Conservation (phyloP, 2,113 vertebrate genomes). For the Turnix velox region DNA sequence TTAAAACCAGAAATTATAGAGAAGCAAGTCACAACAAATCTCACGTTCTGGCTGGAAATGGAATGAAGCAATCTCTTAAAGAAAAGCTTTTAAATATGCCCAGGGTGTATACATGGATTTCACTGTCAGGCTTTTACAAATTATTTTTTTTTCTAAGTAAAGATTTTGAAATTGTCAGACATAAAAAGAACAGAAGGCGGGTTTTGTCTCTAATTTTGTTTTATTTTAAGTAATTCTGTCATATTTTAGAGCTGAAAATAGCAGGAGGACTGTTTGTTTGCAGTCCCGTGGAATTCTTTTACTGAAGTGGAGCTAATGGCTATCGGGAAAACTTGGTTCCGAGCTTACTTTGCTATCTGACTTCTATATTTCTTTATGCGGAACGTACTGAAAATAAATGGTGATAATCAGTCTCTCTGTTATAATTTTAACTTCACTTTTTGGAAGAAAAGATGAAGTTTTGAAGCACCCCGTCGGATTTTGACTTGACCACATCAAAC, state of each 20-base stretch:
- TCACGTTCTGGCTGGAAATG: neutral
- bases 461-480: neutral
- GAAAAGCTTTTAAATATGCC: neutral
- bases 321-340: neutral
- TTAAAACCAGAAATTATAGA: neutral
- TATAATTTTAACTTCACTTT: neutral
- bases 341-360: neutral
- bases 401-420: neutral
- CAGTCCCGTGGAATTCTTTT: neutral
- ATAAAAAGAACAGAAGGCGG: neutral
- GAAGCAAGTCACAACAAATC: conserved; percentile 42
- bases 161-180: neutral
- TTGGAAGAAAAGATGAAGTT: neutral
- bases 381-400: neutral
- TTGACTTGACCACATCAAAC: neutral
- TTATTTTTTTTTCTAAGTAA: neutral
- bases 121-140: neutral
- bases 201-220: neutral
- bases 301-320: neutral
- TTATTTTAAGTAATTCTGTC: neutral
- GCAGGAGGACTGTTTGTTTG: neutral
- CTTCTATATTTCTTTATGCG: neutral
- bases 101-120: neutral
- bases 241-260: neutral
- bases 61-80: neutral